Evolutionary conservation across 2,888 invertebrate species (phyloP), one percentile per base, ranked within the genome.

Genomic region (Hololepta plana): DNA sequence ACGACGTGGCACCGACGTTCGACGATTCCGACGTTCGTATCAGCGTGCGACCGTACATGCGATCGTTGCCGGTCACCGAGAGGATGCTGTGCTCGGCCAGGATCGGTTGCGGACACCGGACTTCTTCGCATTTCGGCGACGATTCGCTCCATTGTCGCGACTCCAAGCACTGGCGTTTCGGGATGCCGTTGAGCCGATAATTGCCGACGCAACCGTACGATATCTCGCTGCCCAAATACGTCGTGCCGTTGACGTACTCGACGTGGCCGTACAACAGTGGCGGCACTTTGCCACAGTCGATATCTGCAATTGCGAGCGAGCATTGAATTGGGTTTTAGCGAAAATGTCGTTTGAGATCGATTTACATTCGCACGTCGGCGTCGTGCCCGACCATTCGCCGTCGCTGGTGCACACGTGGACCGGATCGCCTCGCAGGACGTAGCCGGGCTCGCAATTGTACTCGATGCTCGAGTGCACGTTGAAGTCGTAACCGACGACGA

Each of bases 81-180:
- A 87, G 63, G 12, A 87, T 79, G 35, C 85, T 79, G 48, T 87
- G 84, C 14, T 77, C 72, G 0, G 88, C 79, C 14, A 84, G 59
- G 3, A 72, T 57, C 0, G 90, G 88, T 42, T 85, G 85, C 0
- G 75, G 64, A 43, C 90, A 90, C 27, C 88, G 71, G 36, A 88
- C 82, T 60, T 88, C 87, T 72, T 87, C 85, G 50, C 90, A 90
- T 57, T 76, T 72, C 0, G 88, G 87, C 2, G 80, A 66, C 1
- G 64, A 59, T 34, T 82, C 84, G 44, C 80, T 84, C 88, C 88
- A 90, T 41, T 69, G 66, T 28, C 71, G 75, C 32, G 70, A 73
- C 35, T 76, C 72, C 20, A 69, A 59, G 43, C 88, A 90, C 10
- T 62, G 59, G 30, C 87, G 60, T 23, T 70, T 64, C 1, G 71